Evolutionary conservation across 2,797 vertebrate genomes (phyloP).

Genomic region (Cetoscarus ocellatus): DNA sequence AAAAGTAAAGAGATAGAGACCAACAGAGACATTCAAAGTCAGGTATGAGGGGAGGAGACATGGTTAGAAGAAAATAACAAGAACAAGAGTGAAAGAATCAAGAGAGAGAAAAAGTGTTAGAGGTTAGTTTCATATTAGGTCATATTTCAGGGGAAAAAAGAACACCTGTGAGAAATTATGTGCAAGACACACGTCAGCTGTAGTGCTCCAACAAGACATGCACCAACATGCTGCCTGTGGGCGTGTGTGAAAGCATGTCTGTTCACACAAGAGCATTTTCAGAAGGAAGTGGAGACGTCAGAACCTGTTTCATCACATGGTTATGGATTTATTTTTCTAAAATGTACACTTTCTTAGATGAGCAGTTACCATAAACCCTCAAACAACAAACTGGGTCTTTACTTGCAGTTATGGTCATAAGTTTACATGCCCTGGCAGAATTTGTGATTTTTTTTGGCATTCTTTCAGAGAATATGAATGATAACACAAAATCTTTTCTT

Average conservation of each 20-base stretch:
- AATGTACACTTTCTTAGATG: background rate
- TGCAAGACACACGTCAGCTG: conserved; percentile 58
- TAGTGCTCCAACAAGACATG: conserved; percentile 47
- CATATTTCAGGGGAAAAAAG: conserved; percentile 21
- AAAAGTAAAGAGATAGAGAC: conserved; percentile 74
- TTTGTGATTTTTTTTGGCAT: no score
- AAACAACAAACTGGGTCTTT: no score
- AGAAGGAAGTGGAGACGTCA: conserved; percentile 2
- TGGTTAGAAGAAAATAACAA: background rate
- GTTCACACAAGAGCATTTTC: conserved; percentile 47
- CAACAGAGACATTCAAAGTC: conserved; percentile 15
- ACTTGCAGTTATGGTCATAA: no score
- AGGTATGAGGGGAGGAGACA: background rate
- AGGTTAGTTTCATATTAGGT: conserved; percentile 55
- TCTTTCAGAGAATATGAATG: no score
- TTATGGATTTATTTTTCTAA: background rate
- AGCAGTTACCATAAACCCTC: background rate
- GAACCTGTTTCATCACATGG: conserved; percentile 7
- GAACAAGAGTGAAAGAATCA: conserved; percentile 60
- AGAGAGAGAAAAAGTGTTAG: conserved; percentile 63
- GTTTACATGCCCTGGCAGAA: no score
- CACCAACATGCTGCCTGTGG: conserved; percentile 68
- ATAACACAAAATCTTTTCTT: no score
- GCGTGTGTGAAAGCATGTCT: conserved; percentile 54
- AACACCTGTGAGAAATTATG: conserved; percentile 72